phyloP scores from a whole-genome alignment of 2,113 vertebrate genomes.

The Hyperoodon ampullatus region DNA sequence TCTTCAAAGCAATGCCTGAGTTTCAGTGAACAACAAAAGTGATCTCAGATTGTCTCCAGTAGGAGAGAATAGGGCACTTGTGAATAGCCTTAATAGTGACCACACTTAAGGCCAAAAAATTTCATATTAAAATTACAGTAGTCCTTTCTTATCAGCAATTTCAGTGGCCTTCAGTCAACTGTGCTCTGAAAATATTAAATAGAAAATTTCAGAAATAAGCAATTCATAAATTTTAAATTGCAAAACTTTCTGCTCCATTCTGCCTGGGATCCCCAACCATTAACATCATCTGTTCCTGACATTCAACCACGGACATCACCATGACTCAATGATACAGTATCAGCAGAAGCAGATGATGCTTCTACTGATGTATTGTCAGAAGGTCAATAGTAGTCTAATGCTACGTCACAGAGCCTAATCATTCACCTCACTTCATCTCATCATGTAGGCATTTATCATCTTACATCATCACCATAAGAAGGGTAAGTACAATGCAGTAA shows the following conservation, averaged over 20 bases:
- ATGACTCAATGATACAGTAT: no score
- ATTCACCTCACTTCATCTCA: not conserved
- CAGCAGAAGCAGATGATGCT: not conserved
- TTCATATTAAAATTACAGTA: not conserved
- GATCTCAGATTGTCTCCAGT: not conserved
- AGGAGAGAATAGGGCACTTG: not conserved
- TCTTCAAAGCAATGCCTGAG: not conserved
- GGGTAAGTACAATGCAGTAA: not conserved
- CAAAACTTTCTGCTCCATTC: not conserved
- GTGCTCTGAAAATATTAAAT: not conserved
- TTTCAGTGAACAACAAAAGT: not conserved
- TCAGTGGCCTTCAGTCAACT: not conserved
- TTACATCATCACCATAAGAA: not conserved
- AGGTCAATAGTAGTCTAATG: not conserved
- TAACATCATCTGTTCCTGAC: not conserved
- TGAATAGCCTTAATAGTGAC: not conserved
- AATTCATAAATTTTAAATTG: not conserved
- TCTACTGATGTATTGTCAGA: not conserved
- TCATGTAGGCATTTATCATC: not conserved
- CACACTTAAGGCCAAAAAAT: not conserved
- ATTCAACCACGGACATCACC: not conserved
- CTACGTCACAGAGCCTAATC: no score
- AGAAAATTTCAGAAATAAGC: not conserved
- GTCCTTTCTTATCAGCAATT: not conserved
- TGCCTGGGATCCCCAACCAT: not conserved